Conservation (phyloP, 2,113 vertebrate genomes). For the Epinephelus cyanopodus region DNA sequence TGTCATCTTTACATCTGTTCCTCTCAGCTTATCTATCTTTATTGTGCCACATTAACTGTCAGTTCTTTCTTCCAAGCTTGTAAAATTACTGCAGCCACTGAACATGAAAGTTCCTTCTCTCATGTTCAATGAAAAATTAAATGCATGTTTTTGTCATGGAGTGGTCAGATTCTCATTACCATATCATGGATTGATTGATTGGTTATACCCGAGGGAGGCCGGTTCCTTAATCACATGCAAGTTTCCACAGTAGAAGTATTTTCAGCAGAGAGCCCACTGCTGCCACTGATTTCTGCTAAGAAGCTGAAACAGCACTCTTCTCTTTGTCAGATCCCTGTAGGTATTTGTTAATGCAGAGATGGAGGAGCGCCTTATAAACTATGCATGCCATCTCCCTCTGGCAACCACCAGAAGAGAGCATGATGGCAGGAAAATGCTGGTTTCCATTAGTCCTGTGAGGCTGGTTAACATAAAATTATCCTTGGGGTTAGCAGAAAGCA, state of each 20-base stretch:
- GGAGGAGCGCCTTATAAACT: constrained; percentile 77
- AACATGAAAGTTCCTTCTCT: constrained; percentile 14
- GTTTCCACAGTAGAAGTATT: constrained; percentile 32
- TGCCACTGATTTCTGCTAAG: constrained; percentile 60
- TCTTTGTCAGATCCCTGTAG: constrained; percentile 73
- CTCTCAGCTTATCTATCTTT: constrained; percentile 45
- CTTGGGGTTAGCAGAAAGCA: constrained; percentile 64
- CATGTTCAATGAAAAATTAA: constrained; percentile 8
- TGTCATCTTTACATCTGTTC: constrained; percentile 59
- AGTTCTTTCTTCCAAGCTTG: constrained; percentile 18
- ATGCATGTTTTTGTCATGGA: constrained; percentile 23
- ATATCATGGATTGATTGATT: constrained; percentile 57
- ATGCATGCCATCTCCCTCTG: constrained; percentile 79
- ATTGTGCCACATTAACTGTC: constrained; percentile 34
- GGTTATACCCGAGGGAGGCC: constrained; percentile 32
- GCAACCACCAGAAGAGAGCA: constrained; percentile 68
- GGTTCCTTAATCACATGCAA: constrained; percentile 52
- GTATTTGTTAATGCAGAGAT: constrained; percentile 76
- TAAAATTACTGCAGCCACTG: constrained; percentile 1
- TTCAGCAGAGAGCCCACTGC: constrained; percentile 32
- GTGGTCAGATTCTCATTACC: constrained; percentile 34
- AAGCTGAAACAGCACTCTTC: constrained; percentile 69
- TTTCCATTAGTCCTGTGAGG: constrained; percentile 75
- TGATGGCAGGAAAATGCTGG: constrained; percentile 73
- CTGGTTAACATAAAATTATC: constrained; percentile 80